Base-by-base conservation (phyloP, 2,888 invertebrate genomes). In the Proisotoma minuta region DNA sequence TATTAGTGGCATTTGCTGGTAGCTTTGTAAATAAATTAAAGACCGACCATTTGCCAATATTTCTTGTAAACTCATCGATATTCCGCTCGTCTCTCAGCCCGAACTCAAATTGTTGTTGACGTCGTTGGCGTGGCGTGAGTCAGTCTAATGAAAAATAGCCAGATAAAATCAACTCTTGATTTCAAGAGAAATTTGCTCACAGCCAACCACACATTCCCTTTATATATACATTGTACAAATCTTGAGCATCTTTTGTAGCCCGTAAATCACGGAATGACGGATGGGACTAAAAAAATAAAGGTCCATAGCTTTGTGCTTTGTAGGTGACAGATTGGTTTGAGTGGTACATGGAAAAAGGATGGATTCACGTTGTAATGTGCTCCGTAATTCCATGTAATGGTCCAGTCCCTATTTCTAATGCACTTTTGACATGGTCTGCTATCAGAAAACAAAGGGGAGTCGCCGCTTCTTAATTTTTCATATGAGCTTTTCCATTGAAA, bases 41-140 rank as follows among this genome's bases (percentile, higher is more conserved):
- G 53, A n/a, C 53, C 39, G 53, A 54, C 53, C n/a, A 18, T 18
- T 29, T 54, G 53, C 39, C 53, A 54, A 54, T 54, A 54, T 54
- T 54, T 54, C 52, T 10, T 18, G 5, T 47, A 10, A 34, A 34
- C 34, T 34, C n/a, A n/a, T n/a, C n/a, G n/a, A n/a, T n/a, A n/a
- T n/a, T n/a, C n/a, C n/a, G n/a, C n/a, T n/a, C n/a, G n/a, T n/a
- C n/a, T n/a, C n/a, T n/a, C n/a, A n/a, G n/a, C n/a, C n/a, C n/a
- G n/a, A n/a, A n/a, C n/a, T n/a, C n/a, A n/a, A n/a, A n/a, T n/a
- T n/a, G n/a, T n/a, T n/a, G n/a, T n/a, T n/a, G n/a, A n/a, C n/a
- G n/a, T n/a, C n/a, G n/a, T n/a, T n/a, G n/a, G n/a, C n/a, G n/a
- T n/a, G n/a, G n/a, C n/a, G n/a, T n/a, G n/a, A n/a, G n/a, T n/a